phyloP scores from a whole-genome alignment of 2,888 invertebrate genomes.

The Rhorus exstirpatorius region DNA sequence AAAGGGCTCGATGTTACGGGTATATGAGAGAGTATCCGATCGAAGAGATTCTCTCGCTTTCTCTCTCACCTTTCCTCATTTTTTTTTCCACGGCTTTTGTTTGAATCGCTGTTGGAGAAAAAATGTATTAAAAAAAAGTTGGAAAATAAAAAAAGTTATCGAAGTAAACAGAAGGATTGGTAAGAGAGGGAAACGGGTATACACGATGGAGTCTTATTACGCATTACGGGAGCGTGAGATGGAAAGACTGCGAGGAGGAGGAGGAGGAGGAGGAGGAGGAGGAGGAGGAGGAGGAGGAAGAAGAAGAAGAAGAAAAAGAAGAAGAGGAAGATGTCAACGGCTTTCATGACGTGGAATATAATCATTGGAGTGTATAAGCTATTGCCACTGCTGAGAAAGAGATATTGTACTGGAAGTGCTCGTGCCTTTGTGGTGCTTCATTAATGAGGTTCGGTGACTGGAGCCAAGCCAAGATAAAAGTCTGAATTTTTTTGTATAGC shows the following conservation, averaged over 20 bases:
- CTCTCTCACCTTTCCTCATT: too few relatives aligned
- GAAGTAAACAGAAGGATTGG: background rate
- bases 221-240: constrained; percentile 11
- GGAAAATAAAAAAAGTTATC: background rate
- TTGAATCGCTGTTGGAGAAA: background rate
- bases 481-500: too few relatives aligned
- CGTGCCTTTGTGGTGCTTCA: constrained; percentile 32
- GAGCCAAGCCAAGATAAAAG: too few relatives aligned
- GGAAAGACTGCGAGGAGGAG: background rate
- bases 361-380: constrained; percentile 9
- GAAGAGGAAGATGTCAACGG: constrained; percentile 52
- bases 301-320: constrained; percentile 11
- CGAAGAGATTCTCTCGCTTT: background rate
- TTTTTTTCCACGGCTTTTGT: background rate
- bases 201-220: constrained; percentile 18
- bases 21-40: background rate
- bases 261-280: background rate
- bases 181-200: background rate
- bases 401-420: constrained; percentile 51
- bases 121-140: constrained; percentile 3
- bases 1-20: constrained; percentile 14
- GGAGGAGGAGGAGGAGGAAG: constrained; percentile 31
- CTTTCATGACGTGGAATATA: constrained; percentile 31
- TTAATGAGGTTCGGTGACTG: too few relatives aligned
- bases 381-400: constrained; percentile 12